Evolutionary conservation across 2,797 vertebrate genomes (phyloP).

Genomic region (Pygocentrus nattereri): DNA sequence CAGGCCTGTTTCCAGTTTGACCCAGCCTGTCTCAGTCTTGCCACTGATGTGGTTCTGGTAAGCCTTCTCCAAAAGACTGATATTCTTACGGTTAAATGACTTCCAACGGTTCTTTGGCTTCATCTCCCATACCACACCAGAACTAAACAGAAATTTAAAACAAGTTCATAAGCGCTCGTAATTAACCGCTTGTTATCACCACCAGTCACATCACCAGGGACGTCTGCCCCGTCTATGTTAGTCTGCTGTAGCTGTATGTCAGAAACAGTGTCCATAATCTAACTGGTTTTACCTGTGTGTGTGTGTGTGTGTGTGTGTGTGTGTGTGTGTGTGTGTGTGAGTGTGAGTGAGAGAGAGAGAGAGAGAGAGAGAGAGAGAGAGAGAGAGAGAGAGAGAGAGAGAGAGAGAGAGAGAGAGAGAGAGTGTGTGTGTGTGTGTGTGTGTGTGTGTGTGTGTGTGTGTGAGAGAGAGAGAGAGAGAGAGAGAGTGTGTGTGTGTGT

Average conservation of each 20-base stretch:
- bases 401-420: too few species aligned
- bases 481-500: too few species aligned
- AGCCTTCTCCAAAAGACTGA: slow-evolving; percentile 86
- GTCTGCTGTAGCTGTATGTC: not conserved
- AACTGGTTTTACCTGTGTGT: too few species aligned
- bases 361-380: too few species aligned
- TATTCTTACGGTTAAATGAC: slow-evolving; percentile 92
- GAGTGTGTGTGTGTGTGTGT: too few species aligned
- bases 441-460: too few species aligned
- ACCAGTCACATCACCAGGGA: too few species aligned
- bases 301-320: not conserved
- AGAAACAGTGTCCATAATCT: too few species aligned
- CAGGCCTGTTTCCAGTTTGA: slow-evolving; percentile 84
- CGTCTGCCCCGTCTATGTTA: too few species aligned
- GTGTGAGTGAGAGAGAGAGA: too few species aligned
- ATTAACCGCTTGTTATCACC: not conserved
- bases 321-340: not conserved
- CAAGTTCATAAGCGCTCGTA: not conserved
- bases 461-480: too few species aligned
- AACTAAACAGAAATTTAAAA: slow-evolving; percentile 78
- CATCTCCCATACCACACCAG: slow-evolving; percentile 95
- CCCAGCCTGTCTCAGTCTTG: slow-evolving; percentile 73
- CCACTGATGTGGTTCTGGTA: slow-evolving; percentile 83
- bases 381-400: too few species aligned
- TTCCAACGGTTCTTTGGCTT: slow-evolving; percentile 94